Evolutionary conservation across 2,797 vertebrate species (phyloP).

Genomic region (Liasis olivaceus): DNA sequence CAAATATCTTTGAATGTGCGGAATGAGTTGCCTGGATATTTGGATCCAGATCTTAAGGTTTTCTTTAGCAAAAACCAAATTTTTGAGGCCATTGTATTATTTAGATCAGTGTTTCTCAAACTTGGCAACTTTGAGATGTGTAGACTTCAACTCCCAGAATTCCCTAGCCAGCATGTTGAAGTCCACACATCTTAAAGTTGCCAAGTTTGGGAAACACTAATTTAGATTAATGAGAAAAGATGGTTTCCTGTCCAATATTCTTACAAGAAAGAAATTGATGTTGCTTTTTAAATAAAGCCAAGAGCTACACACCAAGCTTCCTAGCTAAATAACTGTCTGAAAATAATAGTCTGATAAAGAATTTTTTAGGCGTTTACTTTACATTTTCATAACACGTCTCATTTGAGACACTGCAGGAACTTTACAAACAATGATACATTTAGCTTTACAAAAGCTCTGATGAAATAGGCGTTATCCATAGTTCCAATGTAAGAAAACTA

Average conservation of each 20-base stretch:
- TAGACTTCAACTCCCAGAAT: not conserved
- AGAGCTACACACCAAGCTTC: constrained; percentile 19
- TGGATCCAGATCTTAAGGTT: not conserved
- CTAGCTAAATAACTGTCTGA: constrained; percentile 45
- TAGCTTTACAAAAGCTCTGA: constrained; percentile 56
- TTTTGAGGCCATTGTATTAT: not conserved
- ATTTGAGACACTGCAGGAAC: constrained; percentile 55
- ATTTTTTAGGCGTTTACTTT: constrained; percentile 47
- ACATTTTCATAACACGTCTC: constrained; percentile 57
- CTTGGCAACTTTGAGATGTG: not conserved
- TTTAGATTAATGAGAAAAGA: constrained; percentile 10
- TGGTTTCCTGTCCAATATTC: constrained; percentile 16
- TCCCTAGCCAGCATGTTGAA: not conserved
- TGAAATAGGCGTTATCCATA: constrained; percentile 48
- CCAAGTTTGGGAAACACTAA: too few species aligned
- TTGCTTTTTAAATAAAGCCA: constrained; percentile 54
- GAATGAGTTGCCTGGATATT: not conserved
- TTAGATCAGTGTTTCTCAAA: not conserved
- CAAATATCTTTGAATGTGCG: not conserved
- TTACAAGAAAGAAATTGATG: constrained; percentile 21
- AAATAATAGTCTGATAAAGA: constrained; percentile 51
- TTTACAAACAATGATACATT: constrained; percentile 61
- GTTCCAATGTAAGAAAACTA: constrained; percentile 51
- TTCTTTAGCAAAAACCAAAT: constrained; percentile 16
- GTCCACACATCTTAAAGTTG: too few species aligned